Base-by-base conservation (phyloP, 2,113 vertebrate species). In the Amblyornis subalaris region DNA sequence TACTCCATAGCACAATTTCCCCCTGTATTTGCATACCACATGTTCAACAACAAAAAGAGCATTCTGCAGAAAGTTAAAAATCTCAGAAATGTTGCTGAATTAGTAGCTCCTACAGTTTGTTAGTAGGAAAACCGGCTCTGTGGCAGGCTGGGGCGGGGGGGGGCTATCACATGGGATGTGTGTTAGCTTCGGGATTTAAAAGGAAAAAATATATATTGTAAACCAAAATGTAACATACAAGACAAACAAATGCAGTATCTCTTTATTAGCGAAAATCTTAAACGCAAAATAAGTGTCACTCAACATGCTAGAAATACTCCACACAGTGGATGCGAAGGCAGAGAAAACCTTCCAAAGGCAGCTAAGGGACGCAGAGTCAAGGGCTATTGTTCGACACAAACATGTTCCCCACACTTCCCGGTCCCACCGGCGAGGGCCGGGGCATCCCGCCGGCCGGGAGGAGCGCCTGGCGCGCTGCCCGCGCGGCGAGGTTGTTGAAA, bases 341-440 rank as follows among this genome's bases (percentile, higher is more conserved):
- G 51, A 25, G 60, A 12, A 66, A 60, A 17, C 5, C 20, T 21
- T 0, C 17, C 8, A 9, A 3, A 29, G 31, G 87, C 65, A 36
- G 38, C n/a, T 0, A 1, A 9, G 57, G 20, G 50, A 24, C 28
- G 14, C 18, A 0, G 21, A 4, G 55, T 1, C 21, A 10, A 12
- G 53, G 72, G 26, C 83, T 24, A 1, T 0, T 0, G 29, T 36
- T 10, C 28, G 10, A 38, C 80, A 62, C 44, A 20, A 55, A 7
- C 5, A 7, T 24, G 12, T 0, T 44, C 58, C 71, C 66, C 44
- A 9, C 57, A 3, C 38, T 5, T 11, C 36, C 84, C 47, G 54
- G 9, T 62, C 29, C 26, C 76, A 35, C 24, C 16, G 22, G 13
- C 97, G 98, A 98, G 99, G 98, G 98, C 99, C 98, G 98, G 93